Conservation (phyloP, 2,113 vertebrate genomes). For the Sardina pilchardus region DNA sequence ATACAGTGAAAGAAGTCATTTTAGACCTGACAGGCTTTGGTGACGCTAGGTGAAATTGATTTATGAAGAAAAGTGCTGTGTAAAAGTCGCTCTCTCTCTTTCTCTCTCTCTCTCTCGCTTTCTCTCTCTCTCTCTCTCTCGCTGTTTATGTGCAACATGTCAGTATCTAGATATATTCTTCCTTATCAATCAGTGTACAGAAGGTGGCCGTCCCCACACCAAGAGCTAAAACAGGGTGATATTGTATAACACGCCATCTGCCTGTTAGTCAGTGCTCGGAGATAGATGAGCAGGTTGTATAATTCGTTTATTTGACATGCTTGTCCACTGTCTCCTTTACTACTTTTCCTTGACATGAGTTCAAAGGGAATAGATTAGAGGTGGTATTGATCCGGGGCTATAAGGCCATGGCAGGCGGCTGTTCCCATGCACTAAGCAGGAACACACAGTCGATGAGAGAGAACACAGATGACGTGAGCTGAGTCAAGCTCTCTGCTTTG, state of each 20-base stretch:
- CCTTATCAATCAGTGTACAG: not conserved
- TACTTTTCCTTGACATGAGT: not conserved
- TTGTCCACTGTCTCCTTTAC: not conserved
- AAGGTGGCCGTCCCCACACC: not conserved
- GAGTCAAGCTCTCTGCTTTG: not conserved
- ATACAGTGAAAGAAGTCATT: conserved; percentile 12
- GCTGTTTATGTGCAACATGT: not conserved
- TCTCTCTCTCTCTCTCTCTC: not conserved
- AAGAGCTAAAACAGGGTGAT: not conserved
- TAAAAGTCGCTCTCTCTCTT: not conserved
- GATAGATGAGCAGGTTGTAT: conserved; percentile 26
- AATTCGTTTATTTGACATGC: not conserved
- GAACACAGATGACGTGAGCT: not conserved
- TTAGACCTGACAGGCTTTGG: not conserved
- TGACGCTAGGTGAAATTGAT: conserved; percentile 1
- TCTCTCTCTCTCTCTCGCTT: not conserved
- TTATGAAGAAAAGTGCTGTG: not conserved
- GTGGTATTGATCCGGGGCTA: not conserved
- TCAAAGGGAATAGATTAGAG: not conserved
- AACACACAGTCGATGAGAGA: not conserved
- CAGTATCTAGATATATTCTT: not conserved
- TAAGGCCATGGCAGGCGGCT: not conserved
- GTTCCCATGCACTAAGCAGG: not conserved
- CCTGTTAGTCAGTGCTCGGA: conserved; percentile 3
- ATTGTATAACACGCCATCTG: conserved; percentile 29